phyloP scores from a whole-genome alignment of 1,140 invertebrate species.

The Drosophila quadrilineata region DNA sequence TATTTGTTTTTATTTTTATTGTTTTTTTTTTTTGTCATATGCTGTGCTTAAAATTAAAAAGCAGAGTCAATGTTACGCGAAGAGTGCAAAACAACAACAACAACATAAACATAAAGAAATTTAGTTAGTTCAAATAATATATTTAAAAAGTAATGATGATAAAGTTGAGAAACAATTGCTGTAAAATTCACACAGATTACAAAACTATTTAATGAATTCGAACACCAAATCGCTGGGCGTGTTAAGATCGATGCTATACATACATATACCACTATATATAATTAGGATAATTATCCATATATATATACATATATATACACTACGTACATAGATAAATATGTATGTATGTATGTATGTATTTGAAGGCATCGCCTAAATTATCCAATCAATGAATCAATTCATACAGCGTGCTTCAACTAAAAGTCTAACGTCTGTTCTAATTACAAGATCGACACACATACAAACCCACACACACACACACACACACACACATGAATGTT shows the following conservation, averaged over 20 bases:
- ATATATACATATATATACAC: too few relatives aligned
- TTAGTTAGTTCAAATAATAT: slow-evolving; percentile 35
- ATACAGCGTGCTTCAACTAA: slow-evolving; percentile 38
- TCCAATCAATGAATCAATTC: slow-evolving; percentile 18
- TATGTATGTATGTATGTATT: not conserved
- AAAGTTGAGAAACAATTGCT: slow-evolving; percentile 5
- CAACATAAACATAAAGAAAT: too few relatives aligned
- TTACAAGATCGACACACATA: slow-evolving; percentile 8
- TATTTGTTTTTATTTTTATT: not conserved
- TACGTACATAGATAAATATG: too few relatives aligned
- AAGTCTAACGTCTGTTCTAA: slow-evolving; percentile 33
- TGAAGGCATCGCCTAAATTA: slow-evolving; percentile 2
- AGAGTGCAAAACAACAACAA: too few relatives aligned
- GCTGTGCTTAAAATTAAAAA: slow-evolving; percentile 16
- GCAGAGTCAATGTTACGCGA: slow-evolving; percentile 15
- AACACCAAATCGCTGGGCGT: slow-evolving; percentile 24
- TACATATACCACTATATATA: too few relatives aligned
- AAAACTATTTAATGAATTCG: slow-evolving; percentile 1
- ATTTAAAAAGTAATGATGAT: not conserved
- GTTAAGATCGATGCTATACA: slow-evolving; percentile 11
- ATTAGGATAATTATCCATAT: too few relatives aligned
- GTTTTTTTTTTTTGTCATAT: slow-evolving; percentile 4
- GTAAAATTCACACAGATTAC: slow-evolving; percentile 1
- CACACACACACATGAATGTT: too few relatives aligned
- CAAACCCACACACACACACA: too few relatives aligned